Percentiles rank a stretch among this genome's conserved stretches.
Evolutionary conservation across 2,113 vertebrate genomes (phyloP).

Genomic region (Nestor notabilis): DNA sequence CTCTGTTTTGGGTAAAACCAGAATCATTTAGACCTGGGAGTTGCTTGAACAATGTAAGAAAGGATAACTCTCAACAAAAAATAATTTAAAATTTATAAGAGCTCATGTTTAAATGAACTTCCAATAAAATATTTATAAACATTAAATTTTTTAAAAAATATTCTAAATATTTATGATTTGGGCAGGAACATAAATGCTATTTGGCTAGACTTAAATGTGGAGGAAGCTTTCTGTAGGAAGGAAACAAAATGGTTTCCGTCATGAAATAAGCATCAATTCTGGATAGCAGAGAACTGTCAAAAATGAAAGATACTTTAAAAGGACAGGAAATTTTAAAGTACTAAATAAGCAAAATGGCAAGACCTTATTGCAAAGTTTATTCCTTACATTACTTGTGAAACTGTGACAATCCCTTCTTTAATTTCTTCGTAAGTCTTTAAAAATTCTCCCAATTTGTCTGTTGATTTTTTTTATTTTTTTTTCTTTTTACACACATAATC

Average conservation of each 20-base stretch:
- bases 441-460: background rate
- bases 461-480: background rate
- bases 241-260: background rate
- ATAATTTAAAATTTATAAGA: background rate
- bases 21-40: background rate
- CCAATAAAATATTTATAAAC: background rate
- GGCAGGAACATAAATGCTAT: background rate
- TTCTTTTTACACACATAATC: background rate
- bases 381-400: background rate
- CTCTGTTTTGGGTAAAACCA: background rate
- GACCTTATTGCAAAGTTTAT: background rate
- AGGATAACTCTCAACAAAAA: background rate
- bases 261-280: background rate
- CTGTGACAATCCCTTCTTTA: background rate
- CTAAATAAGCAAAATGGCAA: background rate
- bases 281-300: background rate
- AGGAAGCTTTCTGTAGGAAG: conserved; percentile 15
- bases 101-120: background rate
- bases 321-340: background rate
- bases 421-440: background rate
- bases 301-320: background rate
- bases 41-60: background rate
- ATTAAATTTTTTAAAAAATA: background rate
- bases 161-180: conserved; percentile 15
- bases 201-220: conserved; percentile 9